Conservation (phyloP, 2,113 vertebrate species). For the Anarrhichthys ocellatus region DNA sequence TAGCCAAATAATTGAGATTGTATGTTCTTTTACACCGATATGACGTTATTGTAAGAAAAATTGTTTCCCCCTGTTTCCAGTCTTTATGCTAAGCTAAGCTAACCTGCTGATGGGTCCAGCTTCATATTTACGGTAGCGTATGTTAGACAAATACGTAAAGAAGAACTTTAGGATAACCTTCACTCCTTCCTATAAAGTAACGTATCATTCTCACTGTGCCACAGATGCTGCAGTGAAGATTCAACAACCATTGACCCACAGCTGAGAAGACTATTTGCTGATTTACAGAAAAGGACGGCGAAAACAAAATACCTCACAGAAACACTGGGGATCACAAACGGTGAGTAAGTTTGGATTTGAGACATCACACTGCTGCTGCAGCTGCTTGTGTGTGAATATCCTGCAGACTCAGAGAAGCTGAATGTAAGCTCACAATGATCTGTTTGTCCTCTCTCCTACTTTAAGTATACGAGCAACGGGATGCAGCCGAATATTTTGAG, state of each 20-base stretch:
- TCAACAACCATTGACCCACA: constrained; percentile 29
- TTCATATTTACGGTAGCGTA: background rate
- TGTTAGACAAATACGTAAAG: background rate
- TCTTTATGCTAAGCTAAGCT: background rate
- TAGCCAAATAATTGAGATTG: too few relatives aligned
- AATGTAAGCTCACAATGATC: background rate
- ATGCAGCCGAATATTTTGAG: constrained; percentile 81
- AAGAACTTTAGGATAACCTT: background rate
- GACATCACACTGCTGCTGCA: background rate
- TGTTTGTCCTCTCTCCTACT: background rate
- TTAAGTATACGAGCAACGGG: constrained; percentile 76
- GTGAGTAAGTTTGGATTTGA: constrained; percentile 48
- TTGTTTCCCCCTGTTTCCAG: too few relatives aligned
- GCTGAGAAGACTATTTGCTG: constrained; percentile 63
- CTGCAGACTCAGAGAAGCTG: background rate
- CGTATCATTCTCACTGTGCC: background rate
- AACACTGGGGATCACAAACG: constrained; percentile 65
- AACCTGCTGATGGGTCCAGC: background rate
- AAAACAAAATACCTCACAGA: constrained; percentile 36
- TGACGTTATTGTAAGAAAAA: too few relatives aligned
- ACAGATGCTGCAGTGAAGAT: background rate
- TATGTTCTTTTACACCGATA: too few relatives aligned
- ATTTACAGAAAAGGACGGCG: constrained; percentile 11
- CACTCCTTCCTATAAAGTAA: background rate
- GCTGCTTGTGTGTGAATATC: background rate